Evolutionary conservation across 1,140 invertebrate species (phyloP).

Genomic region (Drosophila novamexicana): DNA sequence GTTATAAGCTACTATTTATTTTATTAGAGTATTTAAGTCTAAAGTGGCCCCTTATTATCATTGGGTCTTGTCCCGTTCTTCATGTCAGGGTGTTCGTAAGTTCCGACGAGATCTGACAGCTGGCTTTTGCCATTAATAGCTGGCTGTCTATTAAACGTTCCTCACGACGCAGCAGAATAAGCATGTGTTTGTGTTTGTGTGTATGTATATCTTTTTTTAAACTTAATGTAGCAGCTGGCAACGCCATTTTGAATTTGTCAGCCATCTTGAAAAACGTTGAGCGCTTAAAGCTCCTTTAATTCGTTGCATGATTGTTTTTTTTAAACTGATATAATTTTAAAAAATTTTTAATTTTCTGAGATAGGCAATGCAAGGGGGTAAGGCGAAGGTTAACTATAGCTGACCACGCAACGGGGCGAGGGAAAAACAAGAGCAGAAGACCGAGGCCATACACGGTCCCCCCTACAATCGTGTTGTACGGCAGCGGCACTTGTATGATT

Average conservation of each 20-base stretch:
- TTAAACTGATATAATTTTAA: background rate
- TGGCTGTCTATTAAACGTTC: background rate
- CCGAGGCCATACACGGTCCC: constrained; percentile 5
- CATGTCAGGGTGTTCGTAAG: background rate
- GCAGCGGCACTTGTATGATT: constrained; percentile 44
- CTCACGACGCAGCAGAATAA: background rate
- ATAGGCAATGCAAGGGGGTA: background rate
- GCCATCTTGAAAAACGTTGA: constrained; percentile 26
- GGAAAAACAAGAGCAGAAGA: constrained; percentile 4
- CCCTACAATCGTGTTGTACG: constrained; percentile 5
- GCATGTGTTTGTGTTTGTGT: background rate
- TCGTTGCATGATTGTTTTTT: constrained; percentile 10
- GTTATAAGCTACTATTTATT: background rate
- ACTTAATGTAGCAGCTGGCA: background rate
- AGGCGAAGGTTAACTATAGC: constrained; percentile 12
- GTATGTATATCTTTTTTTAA: background rate
- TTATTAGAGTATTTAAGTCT: background rate
- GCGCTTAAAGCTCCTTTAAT: background rate
- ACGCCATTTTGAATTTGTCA: constrained; percentile 28
- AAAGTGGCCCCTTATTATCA: constrained; percentile 2
- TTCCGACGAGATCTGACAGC: constrained; percentile 12
- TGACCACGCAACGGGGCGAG: background rate
- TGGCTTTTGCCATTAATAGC: constrained; percentile 4
- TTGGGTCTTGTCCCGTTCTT: background rate
- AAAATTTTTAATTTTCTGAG: constrained; percentile 14